Conservation (phyloP, 2,797 vertebrate genomes). For the Falco cherrug region DNA sequence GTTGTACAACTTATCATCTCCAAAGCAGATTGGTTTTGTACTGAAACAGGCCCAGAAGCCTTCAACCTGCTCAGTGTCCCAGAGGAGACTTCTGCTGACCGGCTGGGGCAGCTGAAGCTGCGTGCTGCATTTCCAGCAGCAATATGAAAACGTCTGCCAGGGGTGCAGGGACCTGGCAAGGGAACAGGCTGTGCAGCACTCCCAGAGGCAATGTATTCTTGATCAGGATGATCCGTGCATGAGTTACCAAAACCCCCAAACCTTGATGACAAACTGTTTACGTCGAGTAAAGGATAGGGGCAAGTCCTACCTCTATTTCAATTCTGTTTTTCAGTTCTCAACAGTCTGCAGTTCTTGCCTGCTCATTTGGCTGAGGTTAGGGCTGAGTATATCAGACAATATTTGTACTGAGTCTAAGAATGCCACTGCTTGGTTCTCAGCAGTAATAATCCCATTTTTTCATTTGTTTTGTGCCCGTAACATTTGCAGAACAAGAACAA, state of each 20-base stretch:
- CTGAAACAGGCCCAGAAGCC: not conserved
- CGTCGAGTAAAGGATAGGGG: not conserved
- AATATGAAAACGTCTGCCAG: not conserved
- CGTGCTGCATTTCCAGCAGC: not conserved
- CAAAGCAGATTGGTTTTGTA: not conserved
- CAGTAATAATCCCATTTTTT: not conserved
- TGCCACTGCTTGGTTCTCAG: not conserved
- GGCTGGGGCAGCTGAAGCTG: not conserved
- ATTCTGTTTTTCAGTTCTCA: not conserved
- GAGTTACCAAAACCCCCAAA: not conserved
- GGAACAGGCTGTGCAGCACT: not conserved
- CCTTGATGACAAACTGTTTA: not conserved
- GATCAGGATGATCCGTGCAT: not conserved
- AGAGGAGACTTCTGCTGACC: not conserved
- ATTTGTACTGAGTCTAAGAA: not conserved
- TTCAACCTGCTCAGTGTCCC: not conserved
- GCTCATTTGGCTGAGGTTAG: not conserved
- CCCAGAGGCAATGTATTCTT: not conserved
- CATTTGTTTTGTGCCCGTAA: not conserved
- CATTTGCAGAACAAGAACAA: not conserved
- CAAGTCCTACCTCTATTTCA: not conserved
- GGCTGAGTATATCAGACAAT: not conserved
- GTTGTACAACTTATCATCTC: not conserved
- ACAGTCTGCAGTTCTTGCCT: not conserved
- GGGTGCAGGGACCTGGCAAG: not conserved